Percentiles rank a stretch among this genome's conserved stretches.
Conservation (phyloP, 2,113 vertebrate species). For the Xenopus borealis region DNA sequence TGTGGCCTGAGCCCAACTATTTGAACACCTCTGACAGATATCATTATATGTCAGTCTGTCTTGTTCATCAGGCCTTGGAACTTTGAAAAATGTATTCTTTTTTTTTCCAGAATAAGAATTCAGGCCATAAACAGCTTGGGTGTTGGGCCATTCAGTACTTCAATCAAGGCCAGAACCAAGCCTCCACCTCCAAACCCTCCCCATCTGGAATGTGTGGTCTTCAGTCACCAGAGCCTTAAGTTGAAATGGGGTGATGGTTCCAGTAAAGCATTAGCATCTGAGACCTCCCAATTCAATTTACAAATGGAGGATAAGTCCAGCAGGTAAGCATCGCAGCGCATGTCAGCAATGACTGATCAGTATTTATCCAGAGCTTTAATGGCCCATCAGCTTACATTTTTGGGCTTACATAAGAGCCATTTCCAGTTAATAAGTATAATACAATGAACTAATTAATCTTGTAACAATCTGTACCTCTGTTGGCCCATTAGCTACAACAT, state of each 20-base stretch:
- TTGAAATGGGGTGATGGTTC: constrained; percentile 75
- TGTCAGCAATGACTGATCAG: neutral
- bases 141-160: constrained; percentile 70
- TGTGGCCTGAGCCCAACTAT: no score
- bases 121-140: constrained; percentile 74
- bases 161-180: constrained; percentile 72
- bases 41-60: no score
- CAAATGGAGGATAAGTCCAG: constrained; percentile 71
- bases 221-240: constrained; percentile 76
- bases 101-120: constrained; percentile 64
- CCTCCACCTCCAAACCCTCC: constrained; percentile 74
- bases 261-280: constrained; percentile 62
- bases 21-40: no score
- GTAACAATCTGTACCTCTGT: no score
- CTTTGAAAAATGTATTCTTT: neutral
- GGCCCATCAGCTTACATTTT: constrained; percentile 8
- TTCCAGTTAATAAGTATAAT: no score
- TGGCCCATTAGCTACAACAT: no score
- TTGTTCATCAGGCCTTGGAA: no score
- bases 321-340: constrained; percentile 58
- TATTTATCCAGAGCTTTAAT: neutral
- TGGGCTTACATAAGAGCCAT: neutral
- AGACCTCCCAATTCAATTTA: constrained; percentile 67
- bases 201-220: constrained; percentile 68
- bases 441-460: no score